Conservation (phyloP, 1,140 invertebrate species). For the Drosophila ananassae region DNA sequence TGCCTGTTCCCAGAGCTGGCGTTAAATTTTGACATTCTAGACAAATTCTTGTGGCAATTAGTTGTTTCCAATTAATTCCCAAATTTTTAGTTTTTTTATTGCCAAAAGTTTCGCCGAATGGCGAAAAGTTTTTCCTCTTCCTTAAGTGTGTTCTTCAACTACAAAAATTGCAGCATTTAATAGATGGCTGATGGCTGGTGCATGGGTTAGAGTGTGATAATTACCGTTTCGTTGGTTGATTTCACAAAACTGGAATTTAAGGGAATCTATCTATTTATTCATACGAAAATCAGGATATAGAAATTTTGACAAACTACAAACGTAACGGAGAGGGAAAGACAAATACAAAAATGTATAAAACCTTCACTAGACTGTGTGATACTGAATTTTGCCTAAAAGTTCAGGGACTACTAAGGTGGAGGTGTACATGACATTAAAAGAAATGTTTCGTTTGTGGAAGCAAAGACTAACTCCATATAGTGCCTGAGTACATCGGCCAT, state of each 20-base stretch:
- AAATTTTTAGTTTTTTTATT: neutral
- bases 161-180: neutral
- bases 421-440: too few relatives aligned
- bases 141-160: neutral
- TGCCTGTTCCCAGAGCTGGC: constrained; percentile 61
- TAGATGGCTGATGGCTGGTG: too few relatives aligned
- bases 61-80: neutral
- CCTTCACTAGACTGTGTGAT: constrained; percentile 5
- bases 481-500: too few relatives aligned
- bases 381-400: neutral
- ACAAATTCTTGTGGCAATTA: neutral
- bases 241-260: constrained; percentile 67
- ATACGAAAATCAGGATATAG: constrained; percentile 44
- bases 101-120: neutral
- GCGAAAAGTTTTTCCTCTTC: neutral
- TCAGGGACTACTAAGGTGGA: constrained; percentile 32
- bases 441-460: too few relatives aligned
- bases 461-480: too few relatives aligned
- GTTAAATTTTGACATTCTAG: constrained; percentile 63
- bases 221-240: constrained; percentile 59
- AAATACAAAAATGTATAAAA: constrained; percentile 52
- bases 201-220: constrained; percentile 1
- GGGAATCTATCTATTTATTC: constrained; percentile 39
- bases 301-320: constrained; percentile 76
- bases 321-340: constrained; percentile 50